Base-by-base conservation (phyloP, 2,888 invertebrate species). In the Homarus gammarus region DNA sequence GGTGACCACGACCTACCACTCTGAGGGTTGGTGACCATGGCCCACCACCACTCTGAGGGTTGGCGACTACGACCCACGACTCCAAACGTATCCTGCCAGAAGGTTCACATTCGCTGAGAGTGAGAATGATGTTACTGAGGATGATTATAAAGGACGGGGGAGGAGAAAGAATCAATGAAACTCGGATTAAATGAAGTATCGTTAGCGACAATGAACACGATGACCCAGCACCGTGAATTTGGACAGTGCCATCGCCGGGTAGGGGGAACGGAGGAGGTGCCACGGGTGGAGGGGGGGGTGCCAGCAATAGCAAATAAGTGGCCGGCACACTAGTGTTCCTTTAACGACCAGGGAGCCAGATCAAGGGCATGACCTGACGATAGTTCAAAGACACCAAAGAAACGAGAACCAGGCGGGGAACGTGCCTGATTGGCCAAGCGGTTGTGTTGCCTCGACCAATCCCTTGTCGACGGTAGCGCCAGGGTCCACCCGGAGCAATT, bases 371-470 rank as follows among this genome's bases (percentile, higher is more conserved):
- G 84, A 75, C 75, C 75, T 64, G 31, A 27, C 75, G 15, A 10
- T 36, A 61, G 51, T 75, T 84, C 84, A 84, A 84, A 84, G 75
- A 75, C 75, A 75, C 61, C 75, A 75, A 84, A 84, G 84, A 84
- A 84, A 84, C 61, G 61, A 40, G 75, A 22, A n/a, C 84, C 61
- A 38, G 75, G 84, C 75, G n/a, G 10, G 61, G 84, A 75, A 75
- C 84, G 84, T 84, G 84, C 40, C 84, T 84, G 75, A 84, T 84
- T 84, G 84, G 75, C 84, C 31, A 6, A 33, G 40, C 0, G 84
- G 75, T 75, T 75, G 49, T 56, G 79, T 79, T 79, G 79, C 79
- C 33, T 51, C 0, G 33, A 61, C 79, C 79, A 79, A 61, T 79
- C 79, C 49, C 2, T 12, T 18, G 78, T 36, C 33, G 51, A 33